Evolutionary conservation across 2,797 vertebrate genomes (phyloP), one percentile per base, ranked within the genome.

Genomic region (Pelochelys cantorii): DNA sequence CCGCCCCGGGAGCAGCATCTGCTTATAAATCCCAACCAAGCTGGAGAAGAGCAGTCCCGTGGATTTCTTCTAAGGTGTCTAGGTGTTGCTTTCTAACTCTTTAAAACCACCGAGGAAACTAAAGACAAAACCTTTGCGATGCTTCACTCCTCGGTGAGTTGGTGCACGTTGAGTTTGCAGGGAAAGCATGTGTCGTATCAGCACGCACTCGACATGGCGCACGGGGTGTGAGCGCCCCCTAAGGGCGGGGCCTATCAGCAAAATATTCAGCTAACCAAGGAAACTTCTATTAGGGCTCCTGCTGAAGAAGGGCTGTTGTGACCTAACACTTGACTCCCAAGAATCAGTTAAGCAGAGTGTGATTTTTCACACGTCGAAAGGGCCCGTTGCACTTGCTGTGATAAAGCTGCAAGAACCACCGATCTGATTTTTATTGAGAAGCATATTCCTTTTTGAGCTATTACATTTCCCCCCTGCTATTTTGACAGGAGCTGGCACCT

Each of bases 21-120:
- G 18, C 94, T 93, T 81, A 78, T 34, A 54, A 56, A 88, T 20
- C 93, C 90, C 84, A 68, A 27, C 82, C 42, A 2, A 85, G 60
- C 90, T 3, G 83, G 84, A 60, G 56, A 57, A 56, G 82, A 79
- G 78, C 10, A 56, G 79, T 14, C 25, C 27, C 14, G 15, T 85
- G 88, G 82, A 87, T 78, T 65, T 88, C 92, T 94, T 89, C 81
- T 37, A 42, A 89, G 71, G 29, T 84, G 85, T 95, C 96, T 71
- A 88, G 75, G 3, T 12, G 25, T 31, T 2, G 15, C 59, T 92
- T 87, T 90, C 86, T 88, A 94, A 97, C 92, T 89, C 88, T 95
- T 96, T 95, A 65, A 94, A 93, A n/a, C 25, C 86, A 31, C 3
- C 13, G 27, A 85, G 86, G 90, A 90, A 92, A 95, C 60, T n/a